Percentiles rank a stretch among this genome's conserved stretches.
Conservation (phyloP, 2,797 vertebrate species). For the Eupleurogrammus muticus region DNA sequence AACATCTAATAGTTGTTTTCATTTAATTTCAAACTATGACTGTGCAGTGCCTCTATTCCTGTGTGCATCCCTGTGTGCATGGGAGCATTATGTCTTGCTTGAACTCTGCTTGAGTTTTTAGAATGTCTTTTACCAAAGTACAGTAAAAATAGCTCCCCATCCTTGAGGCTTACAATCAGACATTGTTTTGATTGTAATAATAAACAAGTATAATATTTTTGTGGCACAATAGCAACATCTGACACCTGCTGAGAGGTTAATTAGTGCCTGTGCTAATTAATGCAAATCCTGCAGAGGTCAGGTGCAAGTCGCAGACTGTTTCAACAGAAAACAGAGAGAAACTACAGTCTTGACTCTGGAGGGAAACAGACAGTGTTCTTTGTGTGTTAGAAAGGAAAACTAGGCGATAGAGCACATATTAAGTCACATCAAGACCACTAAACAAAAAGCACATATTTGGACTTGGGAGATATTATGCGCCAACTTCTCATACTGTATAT, state of each 20-base stretch:
- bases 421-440: neutral
- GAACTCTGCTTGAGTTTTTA: too few relatives aligned
- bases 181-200: too few relatives aligned
- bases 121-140: neutral
- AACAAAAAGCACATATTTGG: neutral
- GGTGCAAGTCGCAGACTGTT: neutral
- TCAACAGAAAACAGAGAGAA: slow-evolving; percentile 1
- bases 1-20: neutral
- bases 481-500: slow-evolving; percentile 2
- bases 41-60: neutral
- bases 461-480: neutral
- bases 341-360: neutral
- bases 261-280: slow-evolving; percentile 23
- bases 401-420: neutral
- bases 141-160: neutral
- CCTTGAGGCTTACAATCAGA: neutral
- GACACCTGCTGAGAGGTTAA: slow-evolving; percentile 49
- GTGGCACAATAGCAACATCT: slow-evolving; percentile 14
- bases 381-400: neutral
- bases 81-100: too few relatives aligned
- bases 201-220: slow-evolving; percentile 3
- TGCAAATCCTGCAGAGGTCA: slow-evolving; percentile 27
- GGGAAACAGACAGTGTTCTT: neutral
- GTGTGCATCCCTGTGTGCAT: too few relatives aligned
- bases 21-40: neutral